Evolutionary conservation across 2,113 vertebrate genomes (phyloP).

Genomic region (Hydropotes inermis): DNA sequence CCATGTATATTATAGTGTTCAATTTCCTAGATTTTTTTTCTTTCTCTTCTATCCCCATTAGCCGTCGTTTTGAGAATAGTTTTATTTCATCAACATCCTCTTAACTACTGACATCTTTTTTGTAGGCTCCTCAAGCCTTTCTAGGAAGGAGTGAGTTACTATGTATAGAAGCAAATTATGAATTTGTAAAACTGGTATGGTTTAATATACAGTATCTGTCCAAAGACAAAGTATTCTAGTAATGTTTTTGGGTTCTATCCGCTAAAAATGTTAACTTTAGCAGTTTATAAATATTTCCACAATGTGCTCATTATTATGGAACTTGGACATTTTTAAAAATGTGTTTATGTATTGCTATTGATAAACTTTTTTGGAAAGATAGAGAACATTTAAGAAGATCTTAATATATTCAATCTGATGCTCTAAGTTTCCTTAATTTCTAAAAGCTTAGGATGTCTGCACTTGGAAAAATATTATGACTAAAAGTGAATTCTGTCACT

Average conservation of each 20-base stretch:
- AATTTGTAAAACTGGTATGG: not conserved
- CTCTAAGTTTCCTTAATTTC: not conserved
- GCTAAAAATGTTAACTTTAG: not conserved
- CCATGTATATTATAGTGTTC: not conserved
- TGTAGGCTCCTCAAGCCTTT: not conserved
- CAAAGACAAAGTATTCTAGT: not conserved
- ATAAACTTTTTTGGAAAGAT: not conserved
- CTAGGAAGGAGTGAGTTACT: not conserved
- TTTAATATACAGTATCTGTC: not conserved
- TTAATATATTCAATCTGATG: not conserved
- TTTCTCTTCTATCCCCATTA: not conserved
- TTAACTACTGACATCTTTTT: not conserved
- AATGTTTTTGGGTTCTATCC: not conserved
- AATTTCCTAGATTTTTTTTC: not conserved
- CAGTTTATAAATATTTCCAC: not conserved
- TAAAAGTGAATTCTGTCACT: slow-evolving; percentile 13
- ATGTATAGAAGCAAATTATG: not conserved
- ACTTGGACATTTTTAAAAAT: slow-evolving; percentile 29
- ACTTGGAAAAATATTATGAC: not conserved
- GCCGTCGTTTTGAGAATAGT: not conserved
- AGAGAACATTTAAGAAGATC: not conserved
- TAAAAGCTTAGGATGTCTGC: not conserved
- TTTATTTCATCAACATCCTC: not conserved
- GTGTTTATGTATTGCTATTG: not conserved
- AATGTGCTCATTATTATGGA: not conserved